phyloP scores from a whole-genome alignment of 2,797 vertebrate species.

The Antrozous pallidus region DNA sequence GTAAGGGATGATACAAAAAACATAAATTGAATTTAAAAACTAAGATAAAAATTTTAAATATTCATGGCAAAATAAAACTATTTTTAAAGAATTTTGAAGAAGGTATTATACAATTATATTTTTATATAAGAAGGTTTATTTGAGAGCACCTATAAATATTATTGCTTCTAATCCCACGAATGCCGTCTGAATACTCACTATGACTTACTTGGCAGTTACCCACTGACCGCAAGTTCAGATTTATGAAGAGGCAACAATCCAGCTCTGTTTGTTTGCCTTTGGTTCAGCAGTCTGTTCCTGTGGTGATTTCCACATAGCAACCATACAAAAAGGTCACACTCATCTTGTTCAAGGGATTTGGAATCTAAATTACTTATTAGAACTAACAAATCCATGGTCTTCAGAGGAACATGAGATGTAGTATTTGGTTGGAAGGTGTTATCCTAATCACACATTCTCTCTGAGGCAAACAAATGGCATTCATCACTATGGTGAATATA shows the following conservation, averaged over 20 bases:
- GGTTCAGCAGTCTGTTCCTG: conserved; percentile 63
- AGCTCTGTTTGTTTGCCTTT: conserved; percentile 65
- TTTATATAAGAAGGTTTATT: neutral
- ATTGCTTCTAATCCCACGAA: neutral
- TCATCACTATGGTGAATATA: neutral
- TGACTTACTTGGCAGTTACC: conserved; percentile 54
- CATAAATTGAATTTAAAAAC: neutral
- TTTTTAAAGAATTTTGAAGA: neutral
- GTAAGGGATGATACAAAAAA: neutral
- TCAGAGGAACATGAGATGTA: neutral
- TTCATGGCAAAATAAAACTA: neutral
- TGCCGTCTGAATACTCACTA: conserved; percentile 21
- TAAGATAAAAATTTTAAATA: neutral
- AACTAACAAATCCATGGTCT: neutral
- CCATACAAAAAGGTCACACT: conserved; percentile 60
- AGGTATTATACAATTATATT: neutral
- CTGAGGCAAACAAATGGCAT: neutral
- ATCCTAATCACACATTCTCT: neutral
- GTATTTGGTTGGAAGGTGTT: neutral
- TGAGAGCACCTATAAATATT: neutral
- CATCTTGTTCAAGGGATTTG: conserved; percentile 58
- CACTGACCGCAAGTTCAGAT: conserved; percentile 59
- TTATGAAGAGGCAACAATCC: conserved; percentile 61
- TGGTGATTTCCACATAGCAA: conserved; percentile 65
- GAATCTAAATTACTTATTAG: conserved; percentile 25